Evolutionary conservation across 2,797 vertebrate species (phyloP).

Genomic region (Sylvilagus floridanus): DNA sequence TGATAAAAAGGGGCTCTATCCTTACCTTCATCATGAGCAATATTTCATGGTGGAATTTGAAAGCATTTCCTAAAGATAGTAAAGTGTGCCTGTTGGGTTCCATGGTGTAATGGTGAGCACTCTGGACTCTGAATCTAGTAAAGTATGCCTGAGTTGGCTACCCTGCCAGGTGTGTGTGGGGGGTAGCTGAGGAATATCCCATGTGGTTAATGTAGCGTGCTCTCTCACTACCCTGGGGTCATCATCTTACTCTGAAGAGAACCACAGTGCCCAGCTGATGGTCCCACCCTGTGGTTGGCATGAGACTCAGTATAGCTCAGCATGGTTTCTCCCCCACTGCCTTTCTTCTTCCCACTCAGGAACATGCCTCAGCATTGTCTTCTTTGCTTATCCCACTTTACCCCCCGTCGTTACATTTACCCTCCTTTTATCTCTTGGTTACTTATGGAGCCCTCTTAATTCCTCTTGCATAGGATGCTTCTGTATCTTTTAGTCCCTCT

Average conservation of each 20-base stretch:
- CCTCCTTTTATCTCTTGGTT: neutral
- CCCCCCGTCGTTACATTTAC: neutral
- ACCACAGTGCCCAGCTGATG: neutral
- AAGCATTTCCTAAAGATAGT: too few species aligned
- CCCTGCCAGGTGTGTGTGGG: neutral
- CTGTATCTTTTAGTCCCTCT: neutral
- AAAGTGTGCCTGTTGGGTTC: too few species aligned
- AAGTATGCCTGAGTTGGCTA: too few species aligned
- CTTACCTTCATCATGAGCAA: too few species aligned
- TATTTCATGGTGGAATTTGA: too few species aligned
- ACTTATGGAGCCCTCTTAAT: neutral
- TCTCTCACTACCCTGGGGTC: neutral
- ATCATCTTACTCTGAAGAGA: neutral
- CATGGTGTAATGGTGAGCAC: too few species aligned
- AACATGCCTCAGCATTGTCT: neutral
- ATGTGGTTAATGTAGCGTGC: neutral
- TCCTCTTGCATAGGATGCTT: neutral
- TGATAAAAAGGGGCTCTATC: too few species aligned
- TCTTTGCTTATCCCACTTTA: neutral
- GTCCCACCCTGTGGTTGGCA: conserved; percentile 42
- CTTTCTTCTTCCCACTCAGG: neutral
- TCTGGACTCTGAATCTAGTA: too few species aligned
- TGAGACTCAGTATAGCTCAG: conserved; percentile 1
- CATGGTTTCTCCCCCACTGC: neutral
- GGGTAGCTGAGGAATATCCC: too few species aligned